Base-by-base conservation (phyloP, 2,113 vertebrate genomes). In the Mus musculus region DNA sequence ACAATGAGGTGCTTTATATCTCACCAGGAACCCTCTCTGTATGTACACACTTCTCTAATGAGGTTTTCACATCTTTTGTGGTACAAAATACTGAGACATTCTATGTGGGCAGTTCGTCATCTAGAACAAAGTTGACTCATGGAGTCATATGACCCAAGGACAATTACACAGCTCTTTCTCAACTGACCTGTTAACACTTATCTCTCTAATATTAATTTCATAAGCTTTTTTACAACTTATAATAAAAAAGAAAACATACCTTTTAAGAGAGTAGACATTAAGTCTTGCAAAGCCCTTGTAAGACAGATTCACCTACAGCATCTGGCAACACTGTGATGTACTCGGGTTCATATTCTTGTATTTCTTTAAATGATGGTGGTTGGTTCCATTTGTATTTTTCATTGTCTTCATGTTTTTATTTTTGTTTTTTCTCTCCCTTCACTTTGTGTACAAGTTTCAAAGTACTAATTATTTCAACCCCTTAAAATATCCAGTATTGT, bases 141-240 rank as follows among this genome's bases (percentile, higher is more conserved):
- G 71, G 16, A 5, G 39, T 91, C 52, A 65, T 33, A 71, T 61
- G 19, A 26, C 19, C 78, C 9, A 39, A 52, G 3, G 86, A 42
- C 56, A 71, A 90, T 28, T 87, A n/a, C 54, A 88, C 67, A 93
- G 49, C 36, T 36, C 36, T 85, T 75, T 11, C 39, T 22, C 78
- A 5, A 39, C 1, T 93, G 72, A 72, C 33, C 22, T 78, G 0
- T 46, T 63, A 95, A 95, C 76, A 80, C 63, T 63, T 73, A 82
- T 52, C 59, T 72, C 72, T 94, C 36, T 59, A 95, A 82, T 24
- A 26, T 42, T 52, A 61, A 90, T 26, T 12, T 95, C 65, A 13
- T 19, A 14, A 90, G 4, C 14, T 65, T 78, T 92, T 96, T 69
- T 88, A 88, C 90, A 63, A 88, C 30, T 90, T 33, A 56, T 52